These are phyloP conservation scores for Pentamera pediparva DNA, from an alignment of 53 echinoderm and acorn worm species.

Conservation along the genomic window DNA sequence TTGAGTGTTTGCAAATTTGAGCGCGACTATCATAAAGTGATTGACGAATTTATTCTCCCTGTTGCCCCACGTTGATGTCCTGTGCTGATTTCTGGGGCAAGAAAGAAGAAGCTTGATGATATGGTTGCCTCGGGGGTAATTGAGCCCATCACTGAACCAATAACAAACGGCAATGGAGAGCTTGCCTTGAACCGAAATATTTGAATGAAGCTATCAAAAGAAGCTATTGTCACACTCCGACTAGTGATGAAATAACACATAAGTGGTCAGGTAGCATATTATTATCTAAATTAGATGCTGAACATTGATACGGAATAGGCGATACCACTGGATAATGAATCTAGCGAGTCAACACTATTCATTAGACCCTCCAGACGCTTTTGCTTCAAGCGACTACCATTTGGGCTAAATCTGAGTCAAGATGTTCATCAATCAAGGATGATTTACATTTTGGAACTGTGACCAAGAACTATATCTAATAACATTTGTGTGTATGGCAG, in stretches of 20 bases:
- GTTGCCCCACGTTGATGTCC: not conserved
- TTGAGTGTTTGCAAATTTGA: not conserved
- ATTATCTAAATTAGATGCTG: conserved; percentile 62
- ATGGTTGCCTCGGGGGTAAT: conserved; percentile 24
- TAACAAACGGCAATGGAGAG: conserved; percentile 24
- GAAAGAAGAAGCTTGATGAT: no score
- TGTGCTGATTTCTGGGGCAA: no score
- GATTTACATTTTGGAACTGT: conserved; percentile 60
- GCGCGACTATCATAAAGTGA: not conserved
- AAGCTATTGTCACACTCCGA: conserved; percentile 39
- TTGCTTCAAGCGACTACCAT: conserved; percentile 52
- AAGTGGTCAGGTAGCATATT: conserved; percentile 33
- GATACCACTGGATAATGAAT: conserved; percentile 29
- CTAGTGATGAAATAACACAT: conserved; percentile 52
- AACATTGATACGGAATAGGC: conserved; percentile 60
- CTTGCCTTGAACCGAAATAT: conserved; percentile 72
- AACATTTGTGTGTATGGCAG: no score
- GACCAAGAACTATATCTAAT: conserved; percentile 53
- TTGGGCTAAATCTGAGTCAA: conserved; percentile 56
- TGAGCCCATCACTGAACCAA: conserved; percentile 29
- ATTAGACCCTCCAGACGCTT: conserved; percentile 61
- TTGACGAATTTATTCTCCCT: not conserved
- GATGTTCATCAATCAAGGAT: conserved; percentile 61
- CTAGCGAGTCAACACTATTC: conserved; percentile 52
- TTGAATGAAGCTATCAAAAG: conserved; percentile 57